Base-by-base conservation (phyloP, 2,113 vertebrate genomes). In the Mionectes macconnelli region DNA sequence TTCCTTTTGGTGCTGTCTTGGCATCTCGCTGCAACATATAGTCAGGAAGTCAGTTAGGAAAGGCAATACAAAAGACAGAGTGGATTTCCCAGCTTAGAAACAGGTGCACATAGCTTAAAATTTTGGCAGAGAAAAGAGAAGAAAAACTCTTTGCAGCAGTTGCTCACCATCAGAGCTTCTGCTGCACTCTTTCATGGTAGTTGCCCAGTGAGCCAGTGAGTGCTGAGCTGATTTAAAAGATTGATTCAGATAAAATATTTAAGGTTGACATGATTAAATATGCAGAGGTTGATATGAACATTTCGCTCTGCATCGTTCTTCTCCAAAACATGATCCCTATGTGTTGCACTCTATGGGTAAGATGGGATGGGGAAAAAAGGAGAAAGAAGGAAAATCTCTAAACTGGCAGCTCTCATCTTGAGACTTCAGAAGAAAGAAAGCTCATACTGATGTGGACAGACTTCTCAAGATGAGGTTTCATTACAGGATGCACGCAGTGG, bases 381-480 rank as follows among this genome's bases (percentile, higher is more conserved):
- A 78, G 72, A 72, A 20, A 33, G 8, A 81, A 60, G 50, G 22
- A 68, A 85, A 83, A 59, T 20, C 24, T 57, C 33, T 49, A 13
- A 62, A 66, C 21, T 6, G 35, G 80, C 49, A 40, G 9, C 8
- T 95, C 10, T 84, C 28, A 35, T 60, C 33, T 8, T 49, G 62
- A 84, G 55, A 59, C 14, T 76, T 79, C 45, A 42, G 49, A 53
- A 39, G 59, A 53, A 82, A 63, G 45, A 53, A 62, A 40, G 47
- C 50, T 62, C 1, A 0, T 86, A 19, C 25, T 13, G 28, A 33
- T 2, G 3, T 20, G 52, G 17, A 8, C 0, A 1, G 1, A 6
- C n/a, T 25, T 17, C 25, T 66, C 2, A 2, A 59, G 63, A 28
- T 23, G 67, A 77, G 14, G 19, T 59, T 80, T 77, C 2, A 0